Percentiles rank a stretch among this genome's conserved stretches.
Conservation (phyloP, 2,888 invertebrate species). For the Antheraea assamensis region DNA sequence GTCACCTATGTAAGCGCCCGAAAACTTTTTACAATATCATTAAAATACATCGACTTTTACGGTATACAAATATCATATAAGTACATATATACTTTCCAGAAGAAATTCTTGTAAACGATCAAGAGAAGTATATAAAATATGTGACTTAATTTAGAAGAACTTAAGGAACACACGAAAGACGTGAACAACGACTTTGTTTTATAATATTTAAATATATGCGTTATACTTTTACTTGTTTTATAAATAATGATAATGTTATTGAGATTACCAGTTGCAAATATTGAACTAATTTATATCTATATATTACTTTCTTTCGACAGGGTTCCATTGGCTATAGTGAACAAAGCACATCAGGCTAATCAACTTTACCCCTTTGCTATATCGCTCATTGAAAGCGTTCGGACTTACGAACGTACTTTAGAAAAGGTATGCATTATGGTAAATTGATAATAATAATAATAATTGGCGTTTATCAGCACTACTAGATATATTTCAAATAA, state of each 20-base stretch:
- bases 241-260: too few species aligned
- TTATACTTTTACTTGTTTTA: neutral
- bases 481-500: conserved; percentile 32
- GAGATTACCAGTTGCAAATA: neutral
- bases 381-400: conserved; percentile 97
- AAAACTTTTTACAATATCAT: too few species aligned
- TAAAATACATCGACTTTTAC: too few species aligned
- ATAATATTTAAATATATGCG: too few species aligned
- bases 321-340: conserved; percentile 98
- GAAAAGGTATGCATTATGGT: conserved; percentile 89
- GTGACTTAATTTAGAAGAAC: too few species aligned
- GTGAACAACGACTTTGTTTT: too few species aligned
- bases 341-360: conserved; percentile 99
- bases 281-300: neutral
- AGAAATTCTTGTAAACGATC: too few species aligned
- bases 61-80: too few species aligned
- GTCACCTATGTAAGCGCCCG: too few species aligned
- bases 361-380: conserved; percentile 99
- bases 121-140: too few species aligned
- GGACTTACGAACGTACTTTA: conserved; percentile 97
- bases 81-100: too few species aligned
- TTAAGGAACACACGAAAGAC: too few species aligned
- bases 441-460: neutral
- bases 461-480: conserved; percentile 40
- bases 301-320: conserved; percentile 65